phyloP scores from a whole-genome alignment of 2,888 invertebrate genomes.

The Phymatocera aterrima region DNA sequence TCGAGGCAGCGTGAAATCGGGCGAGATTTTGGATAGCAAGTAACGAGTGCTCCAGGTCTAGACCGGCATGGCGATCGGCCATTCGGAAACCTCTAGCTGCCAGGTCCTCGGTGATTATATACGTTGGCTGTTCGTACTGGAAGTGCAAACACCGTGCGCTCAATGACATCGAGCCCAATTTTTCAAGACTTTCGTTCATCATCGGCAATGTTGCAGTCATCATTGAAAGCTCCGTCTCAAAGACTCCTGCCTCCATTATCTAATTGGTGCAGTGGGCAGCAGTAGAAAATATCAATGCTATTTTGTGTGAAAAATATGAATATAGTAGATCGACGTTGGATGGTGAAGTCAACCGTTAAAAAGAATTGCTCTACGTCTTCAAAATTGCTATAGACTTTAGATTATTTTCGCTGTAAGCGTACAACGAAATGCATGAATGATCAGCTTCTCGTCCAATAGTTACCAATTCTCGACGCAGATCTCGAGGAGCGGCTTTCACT shows the following conservation, averaged over 20 bases:
- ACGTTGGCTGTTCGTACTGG: conserved; percentile 65
- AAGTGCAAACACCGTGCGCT: conserved; percentile 67
- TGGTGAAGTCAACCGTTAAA: no score
- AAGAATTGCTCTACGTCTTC: no score
- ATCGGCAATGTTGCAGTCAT: conserved; percentile 64
- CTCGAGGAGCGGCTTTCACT: conserved; percentile 68
- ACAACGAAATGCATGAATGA: no score
- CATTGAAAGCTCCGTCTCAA: conserved; percentile 66
- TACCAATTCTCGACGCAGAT: not conserved
- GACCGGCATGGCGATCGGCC: conserved; percentile 1
- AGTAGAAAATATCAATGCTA: not conserved
- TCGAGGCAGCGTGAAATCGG: conserved; percentile 78
- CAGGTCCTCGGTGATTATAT: conserved; percentile 78
- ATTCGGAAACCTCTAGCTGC: conserved; percentile 76
- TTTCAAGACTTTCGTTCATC: conserved; percentile 63
- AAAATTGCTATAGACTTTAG: not conserved
- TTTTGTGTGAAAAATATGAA: not conserved
- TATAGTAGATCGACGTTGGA: no score
- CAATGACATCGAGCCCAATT: conserved; percentile 52
- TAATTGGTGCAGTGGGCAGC: not conserved
- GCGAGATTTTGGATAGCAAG: conserved; percentile 76
- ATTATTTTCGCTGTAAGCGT: no score
- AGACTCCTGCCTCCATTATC: conserved; percentile 60
- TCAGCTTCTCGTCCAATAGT: not conserved
- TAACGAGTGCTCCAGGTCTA: conserved; percentile 74